Percentiles rank a stretch among this genome's conserved stretches.
These are phyloP conservation scores for Pocota personata DNA, from an alignment of 2,888 invertebrate genomes.

Conservation along the genomic window DNA sequence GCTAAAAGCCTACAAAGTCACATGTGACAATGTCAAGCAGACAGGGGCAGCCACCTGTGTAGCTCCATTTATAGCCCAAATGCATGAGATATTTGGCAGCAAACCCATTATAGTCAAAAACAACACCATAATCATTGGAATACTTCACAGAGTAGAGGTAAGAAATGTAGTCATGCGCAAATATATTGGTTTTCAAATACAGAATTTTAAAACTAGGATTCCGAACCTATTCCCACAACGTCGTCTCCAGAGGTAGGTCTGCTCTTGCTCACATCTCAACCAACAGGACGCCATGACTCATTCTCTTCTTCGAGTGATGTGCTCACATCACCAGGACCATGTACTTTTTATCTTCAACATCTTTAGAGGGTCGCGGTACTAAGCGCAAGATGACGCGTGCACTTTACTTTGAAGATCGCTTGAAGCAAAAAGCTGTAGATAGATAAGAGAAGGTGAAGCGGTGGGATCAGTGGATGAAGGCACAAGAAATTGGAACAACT, in stretches of 20 bases:
- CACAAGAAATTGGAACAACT: too few species aligned
- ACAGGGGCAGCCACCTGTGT: neutral
- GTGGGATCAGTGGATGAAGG: too few species aligned
- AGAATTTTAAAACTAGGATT: neutral
- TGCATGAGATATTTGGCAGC: neutral
- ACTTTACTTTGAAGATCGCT: too few species aligned
- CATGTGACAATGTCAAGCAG: neutral
- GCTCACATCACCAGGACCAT: neutral
- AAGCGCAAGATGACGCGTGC: too few species aligned
- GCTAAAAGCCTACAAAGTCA: neutral
- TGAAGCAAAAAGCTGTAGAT: too few species aligned
- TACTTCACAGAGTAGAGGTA: neutral
- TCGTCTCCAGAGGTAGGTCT: neutral
- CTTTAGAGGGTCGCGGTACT: too few species aligned
- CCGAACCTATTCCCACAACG: neutral
- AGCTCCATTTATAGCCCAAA: neutral
- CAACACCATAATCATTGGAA: neutral
- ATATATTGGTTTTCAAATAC: neutral
- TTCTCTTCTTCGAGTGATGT: neutral
- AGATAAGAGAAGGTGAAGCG: too few species aligned
- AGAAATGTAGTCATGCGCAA: neutral
- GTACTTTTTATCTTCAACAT: too few species aligned
- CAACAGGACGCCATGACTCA: neutral
- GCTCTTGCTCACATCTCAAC: neutral
- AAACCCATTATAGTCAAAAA: too few species aligned